Conservation (phyloP, 2,888 invertebrate genomes). For the Drosophila yooni region DNA sequence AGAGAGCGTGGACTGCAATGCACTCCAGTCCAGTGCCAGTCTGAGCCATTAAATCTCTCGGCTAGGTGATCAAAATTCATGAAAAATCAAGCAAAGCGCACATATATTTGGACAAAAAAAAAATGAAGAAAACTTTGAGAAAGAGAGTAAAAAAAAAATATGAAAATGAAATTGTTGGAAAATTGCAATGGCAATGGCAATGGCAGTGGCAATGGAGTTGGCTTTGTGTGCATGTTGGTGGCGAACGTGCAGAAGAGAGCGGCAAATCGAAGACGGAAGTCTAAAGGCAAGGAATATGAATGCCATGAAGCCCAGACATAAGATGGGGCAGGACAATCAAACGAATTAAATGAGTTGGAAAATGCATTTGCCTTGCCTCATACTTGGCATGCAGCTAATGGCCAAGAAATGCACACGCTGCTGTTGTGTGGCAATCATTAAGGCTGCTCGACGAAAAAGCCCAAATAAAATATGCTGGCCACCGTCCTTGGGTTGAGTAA, state of each 20-base stretch:
- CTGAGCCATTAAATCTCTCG: constrained; percentile 51
- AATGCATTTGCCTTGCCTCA: constrained; percentile 52
- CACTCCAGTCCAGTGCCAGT: constrained; percentile 14
- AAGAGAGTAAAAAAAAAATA: constrained; percentile 47
- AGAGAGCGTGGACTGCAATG: background rate
- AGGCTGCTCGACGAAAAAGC: constrained; percentile 21
- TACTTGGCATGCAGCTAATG: constrained; percentile 45
- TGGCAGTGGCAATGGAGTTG: constrained; percentile 1
- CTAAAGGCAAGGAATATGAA: constrained; percentile 11
- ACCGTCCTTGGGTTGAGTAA: constrained; percentile 23
- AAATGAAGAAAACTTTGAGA: constrained; percentile 25
- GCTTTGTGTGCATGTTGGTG: background rate
- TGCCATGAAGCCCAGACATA: constrained; percentile 26
- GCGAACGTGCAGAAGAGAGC: background rate
- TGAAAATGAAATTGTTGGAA: constrained; percentile 68
- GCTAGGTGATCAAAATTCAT: constrained; percentile 63
- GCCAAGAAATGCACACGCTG: constrained; percentile 33
- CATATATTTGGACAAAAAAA: constrained; percentile 32
- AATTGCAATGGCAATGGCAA: constrained; percentile 52
- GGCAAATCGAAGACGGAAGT: background rate
- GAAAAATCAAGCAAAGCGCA: constrained; percentile 58
- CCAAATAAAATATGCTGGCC: constrained; percentile 16
- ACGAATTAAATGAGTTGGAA: constrained; percentile 63
- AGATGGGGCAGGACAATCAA: constrained; percentile 43
- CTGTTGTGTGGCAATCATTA: constrained; percentile 39